Base-by-base conservation (phyloP, 2,113 vertebrate genomes). In the Podocnemis expansa region DNA sequence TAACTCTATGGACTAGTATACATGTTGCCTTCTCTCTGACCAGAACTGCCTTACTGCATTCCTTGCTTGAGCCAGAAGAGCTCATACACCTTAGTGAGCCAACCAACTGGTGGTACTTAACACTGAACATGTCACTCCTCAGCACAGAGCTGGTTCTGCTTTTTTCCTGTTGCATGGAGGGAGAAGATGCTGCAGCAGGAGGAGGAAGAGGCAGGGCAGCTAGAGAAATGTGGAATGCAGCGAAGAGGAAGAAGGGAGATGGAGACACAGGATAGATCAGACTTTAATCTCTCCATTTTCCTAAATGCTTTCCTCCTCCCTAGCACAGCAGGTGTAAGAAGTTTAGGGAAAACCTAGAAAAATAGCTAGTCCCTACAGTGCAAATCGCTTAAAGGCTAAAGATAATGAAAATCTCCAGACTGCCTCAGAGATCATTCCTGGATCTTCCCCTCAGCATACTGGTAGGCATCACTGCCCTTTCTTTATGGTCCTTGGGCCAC, bases 401-500 rank as follows among this genome's bases (percentile, higher is more conserved):
- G 11, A 43, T 27, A 75, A 3, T 89, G 73, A 88, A 25, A 1
- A 21, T 7, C 34, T 80, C 16, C 7, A 86, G 21, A 21, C 8
- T 75, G 5, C 1, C 14, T n/a, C 80, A 94, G 56, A 22, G 84
- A 94, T 84, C 5, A 22, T 38, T n/a, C 80, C 13, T n/a, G n/a
- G 12, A 85, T 25, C 10, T 19, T 63, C 41, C 29, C 6, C 8
- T 85, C 25, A 43, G 52, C 4, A 29, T 14, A 17, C 47, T 49
- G 38, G 51, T 81, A 10, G 34, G 16, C 91, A 63, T 14, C 78
- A 34, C 5, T 43, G 12, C 79, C 14, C 34, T 85, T 56, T 10
- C 27, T 45, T 51, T 47, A 51, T 0, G 0, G 34, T 67, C 31
- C 8, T 19, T 2, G 29, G 16, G 4, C 13, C 38, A 55, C 34